phyloP scores from a whole-genome alignment of 2,797 vertebrate genomes.

The Crocidura indochinensis region DNA sequence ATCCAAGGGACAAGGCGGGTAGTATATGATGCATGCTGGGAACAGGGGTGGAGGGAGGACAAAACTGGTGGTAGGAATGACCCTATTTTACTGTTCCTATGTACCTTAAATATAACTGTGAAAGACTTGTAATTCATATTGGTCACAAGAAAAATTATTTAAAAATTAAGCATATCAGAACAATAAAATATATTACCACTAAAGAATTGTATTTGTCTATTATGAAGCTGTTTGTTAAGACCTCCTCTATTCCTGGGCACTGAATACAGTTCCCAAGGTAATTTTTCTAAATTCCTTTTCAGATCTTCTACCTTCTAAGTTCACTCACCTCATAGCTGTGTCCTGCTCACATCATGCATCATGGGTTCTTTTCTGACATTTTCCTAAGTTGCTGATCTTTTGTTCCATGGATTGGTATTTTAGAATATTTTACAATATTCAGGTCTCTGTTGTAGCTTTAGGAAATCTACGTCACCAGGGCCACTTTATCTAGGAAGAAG shows the following conservation, averaged over 20 bases:
- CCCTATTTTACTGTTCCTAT: no score
- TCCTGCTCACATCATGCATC: neutral
- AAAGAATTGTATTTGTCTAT: neutral
- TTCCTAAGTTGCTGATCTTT: neutral
- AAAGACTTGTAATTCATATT: no score
- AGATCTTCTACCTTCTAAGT: neutral
- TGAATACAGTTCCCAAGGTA: neutral
- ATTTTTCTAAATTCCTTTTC: neutral
- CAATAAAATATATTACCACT: neutral
- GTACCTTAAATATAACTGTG: no score
- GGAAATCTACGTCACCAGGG: neutral
- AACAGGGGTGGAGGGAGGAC: no score
- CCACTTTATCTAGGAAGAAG: neutral
- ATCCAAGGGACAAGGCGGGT: no score
- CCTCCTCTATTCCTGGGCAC: neutral
- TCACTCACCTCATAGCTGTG: neutral
- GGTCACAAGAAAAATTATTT: no score
- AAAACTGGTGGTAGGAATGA: no score
- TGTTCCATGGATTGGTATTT: neutral
- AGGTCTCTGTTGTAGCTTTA: neutral
- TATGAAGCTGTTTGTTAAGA: neutral
- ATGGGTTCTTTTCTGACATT: neutral
- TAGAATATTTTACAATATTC: neutral
- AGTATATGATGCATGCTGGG: no score
- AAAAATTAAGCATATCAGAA: slow-evolving; percentile 10